Conservation (phyloP, 2,888 invertebrate species). For the Caenorhabditis drosophilae region DNA sequence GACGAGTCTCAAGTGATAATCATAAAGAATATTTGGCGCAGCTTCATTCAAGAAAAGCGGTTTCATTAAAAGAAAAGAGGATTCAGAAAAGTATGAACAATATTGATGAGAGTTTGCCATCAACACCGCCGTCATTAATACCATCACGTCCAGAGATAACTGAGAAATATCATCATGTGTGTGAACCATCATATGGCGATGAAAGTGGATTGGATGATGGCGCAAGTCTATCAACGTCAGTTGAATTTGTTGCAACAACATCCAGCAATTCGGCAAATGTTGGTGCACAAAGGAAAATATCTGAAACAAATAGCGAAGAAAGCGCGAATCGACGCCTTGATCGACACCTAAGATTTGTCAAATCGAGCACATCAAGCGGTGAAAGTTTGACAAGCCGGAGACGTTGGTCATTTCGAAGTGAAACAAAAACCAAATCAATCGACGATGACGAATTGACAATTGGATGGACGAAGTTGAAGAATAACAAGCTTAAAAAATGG, state of each 20-base stretch:
- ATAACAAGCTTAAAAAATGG: constrained; percentile 21
- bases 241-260: constrained; percentile 14
- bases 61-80: constrained; percentile 43
- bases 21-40: constrained; percentile 50
- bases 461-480: constrained; percentile 18
- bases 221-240: constrained; percentile 23
- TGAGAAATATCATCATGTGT: constrained; percentile 33
- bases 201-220: constrained; percentile 20
- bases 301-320: constrained; percentile 21
- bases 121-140: constrained; percentile 18
- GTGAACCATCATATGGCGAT: constrained; percentile 36
- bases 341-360: not conserved
- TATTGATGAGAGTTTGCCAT: constrained; percentile 15
- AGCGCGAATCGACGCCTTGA: not conserved
- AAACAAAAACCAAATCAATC: constrained; percentile 2
- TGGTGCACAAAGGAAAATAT: constrained; percentile 7
- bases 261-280: too few species aligned
- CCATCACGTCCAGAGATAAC: constrained; percentile 20
- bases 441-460: constrained; percentile 28
- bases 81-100: constrained; percentile 14
- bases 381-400: constrained; percentile 9
- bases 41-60: constrained; percentile 50
- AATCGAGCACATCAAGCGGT: constrained; percentile 18
- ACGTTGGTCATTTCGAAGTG: constrained; percentile 28
- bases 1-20: constrained; percentile 40